phyloP scores from a whole-genome alignment of 2,113 vertebrate genomes.

The Psephotus haematonotus region DNA sequence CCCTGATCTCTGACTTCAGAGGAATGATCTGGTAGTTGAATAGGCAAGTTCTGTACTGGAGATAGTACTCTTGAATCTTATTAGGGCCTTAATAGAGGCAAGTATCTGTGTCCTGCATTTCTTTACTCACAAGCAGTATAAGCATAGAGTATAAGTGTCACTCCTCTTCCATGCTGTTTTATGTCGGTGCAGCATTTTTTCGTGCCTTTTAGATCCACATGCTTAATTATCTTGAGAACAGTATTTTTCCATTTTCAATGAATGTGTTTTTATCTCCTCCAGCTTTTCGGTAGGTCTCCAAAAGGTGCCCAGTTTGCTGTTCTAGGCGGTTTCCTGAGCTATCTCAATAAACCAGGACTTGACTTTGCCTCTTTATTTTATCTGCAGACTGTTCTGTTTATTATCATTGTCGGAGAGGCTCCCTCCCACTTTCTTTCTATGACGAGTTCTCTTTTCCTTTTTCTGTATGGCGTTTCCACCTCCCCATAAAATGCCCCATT shows the following conservation, averaged over 20 bases:
- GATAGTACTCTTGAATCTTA: background rate
- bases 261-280: background rate
- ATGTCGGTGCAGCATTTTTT: background rate
- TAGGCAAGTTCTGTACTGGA: background rate
- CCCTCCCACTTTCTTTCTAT: background rate
- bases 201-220: background rate
- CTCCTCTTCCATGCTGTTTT: background rate
- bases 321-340: background rate
- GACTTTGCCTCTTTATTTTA: background rate
- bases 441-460: background rate
- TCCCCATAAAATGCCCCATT: background rate
- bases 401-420: background rate
- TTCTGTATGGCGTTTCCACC: background rate
- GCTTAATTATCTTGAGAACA: background rate
- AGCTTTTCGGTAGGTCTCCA: background rate
- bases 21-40: background rate
- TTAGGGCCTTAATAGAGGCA: background rate
- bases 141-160: background rate
- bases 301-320: conserved; percentile 13
- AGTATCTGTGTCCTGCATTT: background rate
- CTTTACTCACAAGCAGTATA: background rate
- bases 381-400: background rate
- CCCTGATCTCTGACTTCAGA: background rate
- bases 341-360: background rate
- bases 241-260: background rate